phyloP scores from a whole-genome alignment of 2,888 invertebrate species.

The Odiellus spinosus region DNA sequence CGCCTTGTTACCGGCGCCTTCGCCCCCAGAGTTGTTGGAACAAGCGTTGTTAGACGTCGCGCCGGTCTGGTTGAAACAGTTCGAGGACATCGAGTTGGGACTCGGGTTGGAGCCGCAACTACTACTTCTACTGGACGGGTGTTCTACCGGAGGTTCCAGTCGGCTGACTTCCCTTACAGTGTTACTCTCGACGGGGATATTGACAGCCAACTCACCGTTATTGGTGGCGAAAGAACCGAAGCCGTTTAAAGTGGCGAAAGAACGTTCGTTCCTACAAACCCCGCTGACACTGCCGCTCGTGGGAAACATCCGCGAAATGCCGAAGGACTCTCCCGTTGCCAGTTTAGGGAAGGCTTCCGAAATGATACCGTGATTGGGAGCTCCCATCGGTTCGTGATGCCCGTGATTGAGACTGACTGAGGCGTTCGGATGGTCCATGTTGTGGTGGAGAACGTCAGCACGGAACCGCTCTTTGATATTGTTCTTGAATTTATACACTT shows the following conservation, averaged over 20 bases:
- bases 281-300: background rate
- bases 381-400: too few relatives aligned
- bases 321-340: background rate
- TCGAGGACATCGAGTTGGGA: conserved; percentile 6
- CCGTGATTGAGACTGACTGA: background rate
- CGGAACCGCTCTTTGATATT: conserved; percentile 74
- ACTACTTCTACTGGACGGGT: conserved; percentile 7
- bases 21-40: background rate
- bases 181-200: too few relatives aligned
- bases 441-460: conserved; percentile 23
- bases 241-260: too few relatives aligned
- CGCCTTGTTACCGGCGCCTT: background rate
- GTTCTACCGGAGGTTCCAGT: background rate
- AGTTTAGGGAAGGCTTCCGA: background rate
- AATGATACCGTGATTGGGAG: too few relatives aligned
- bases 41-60: conserved; percentile 10
- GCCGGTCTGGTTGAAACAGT: too few relatives aligned
- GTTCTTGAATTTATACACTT: conserved; percentile 74
- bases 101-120: conserved; percentile 16
- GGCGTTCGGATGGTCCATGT: background rate
- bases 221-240: too few relatives aligned
- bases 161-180: too few relatives aligned
- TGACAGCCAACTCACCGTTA: too few relatives aligned
- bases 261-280: too few relatives aligned
- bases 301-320: background rate